These are phyloP conservation scores for Lasioglossum oenotherae DNA, from an alignment of 2,888 invertebrate genomes.

Conservation along the genomic window DNA sequence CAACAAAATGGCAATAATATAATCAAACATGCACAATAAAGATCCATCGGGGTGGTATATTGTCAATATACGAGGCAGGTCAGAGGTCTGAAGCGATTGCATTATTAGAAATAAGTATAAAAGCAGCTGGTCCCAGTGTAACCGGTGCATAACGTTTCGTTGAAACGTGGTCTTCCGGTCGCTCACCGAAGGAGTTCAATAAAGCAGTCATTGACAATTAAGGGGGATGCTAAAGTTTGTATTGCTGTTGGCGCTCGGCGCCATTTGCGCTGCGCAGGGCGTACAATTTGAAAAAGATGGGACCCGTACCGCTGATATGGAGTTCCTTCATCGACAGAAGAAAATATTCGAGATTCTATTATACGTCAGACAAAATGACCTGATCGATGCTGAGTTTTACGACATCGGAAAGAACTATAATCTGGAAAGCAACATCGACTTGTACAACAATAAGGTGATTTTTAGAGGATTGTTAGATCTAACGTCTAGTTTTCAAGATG, in stretches of 20 bases:
- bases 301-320: conserved; percentile 79
- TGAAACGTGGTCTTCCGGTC: not conserved
- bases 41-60: conserved; percentile 7
- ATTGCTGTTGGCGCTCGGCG: conserved; percentile 30
- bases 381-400: conserved; percentile 78
- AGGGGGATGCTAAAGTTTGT: conserved; percentile 38
- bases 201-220: not conserved
- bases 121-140: conserved; percentile 10
- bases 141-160: conserved; percentile 14
- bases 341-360: conserved; percentile 81
- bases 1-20: not conserved
- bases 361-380: conserved; percentile 76
- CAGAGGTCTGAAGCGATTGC: conserved; percentile 41
- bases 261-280: conserved; percentile 6
- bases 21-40: conserved; percentile 2
- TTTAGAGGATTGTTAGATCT: not conserved
- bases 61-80: conserved; percentile 30
- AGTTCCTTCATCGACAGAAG: conserved; percentile 81
- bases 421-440: conserved; percentile 76
- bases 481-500: not conserved
- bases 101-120: conserved; percentile 45
- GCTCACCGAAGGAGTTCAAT: not conserved
- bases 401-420: conserved; percentile 79
- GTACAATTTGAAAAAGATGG: not conserved
- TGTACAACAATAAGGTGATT: conserved; percentile 78